Conservation (phyloP, 1,140 invertebrate species). For the Colletes gigas region DNA sequence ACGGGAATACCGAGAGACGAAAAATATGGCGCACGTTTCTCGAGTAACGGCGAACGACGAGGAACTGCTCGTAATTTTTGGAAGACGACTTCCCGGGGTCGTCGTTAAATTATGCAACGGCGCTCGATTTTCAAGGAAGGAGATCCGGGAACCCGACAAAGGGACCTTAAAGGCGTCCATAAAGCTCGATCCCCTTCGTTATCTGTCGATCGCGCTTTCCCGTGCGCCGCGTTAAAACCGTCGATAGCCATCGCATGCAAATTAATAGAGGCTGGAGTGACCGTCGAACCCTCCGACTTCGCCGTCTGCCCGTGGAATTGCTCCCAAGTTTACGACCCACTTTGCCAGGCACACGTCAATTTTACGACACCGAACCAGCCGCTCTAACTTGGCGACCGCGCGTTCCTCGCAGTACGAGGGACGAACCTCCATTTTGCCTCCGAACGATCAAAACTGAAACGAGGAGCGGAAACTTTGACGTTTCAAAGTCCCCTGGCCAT, state of each 20-base stretch:
- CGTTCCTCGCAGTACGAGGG: not conserved
- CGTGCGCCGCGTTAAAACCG: not conserved
- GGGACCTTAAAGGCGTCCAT: no score
- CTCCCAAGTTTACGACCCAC: conserved; percentile 43
- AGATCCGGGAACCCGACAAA: no score
- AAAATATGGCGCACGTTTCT: no score
- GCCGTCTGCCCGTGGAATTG: conserved; percentile 14
- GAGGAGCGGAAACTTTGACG: not conserved
- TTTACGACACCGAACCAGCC: conserved; percentile 35
- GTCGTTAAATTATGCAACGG: no score
- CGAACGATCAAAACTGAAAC: no score
- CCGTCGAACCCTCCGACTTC: not conserved
- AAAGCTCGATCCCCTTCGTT: not conserved
- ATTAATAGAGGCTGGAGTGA: conserved; percentile 9
- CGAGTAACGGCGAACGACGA: no score
- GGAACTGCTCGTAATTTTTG: no score
- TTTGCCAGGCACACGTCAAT: conserved; percentile 40
- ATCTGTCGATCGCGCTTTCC: not conserved
- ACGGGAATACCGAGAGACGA: no score
- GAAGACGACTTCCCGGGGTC: no score
- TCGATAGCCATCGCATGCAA: conserved; percentile 2
- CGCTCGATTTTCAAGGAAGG: no score
- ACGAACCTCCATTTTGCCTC: no score
- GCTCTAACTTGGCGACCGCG: not conserved
- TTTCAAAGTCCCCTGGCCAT: not conserved